Base-by-base conservation (phyloP, 1,140 invertebrate genomes). In the Agraylea sexmaculata region DNA sequence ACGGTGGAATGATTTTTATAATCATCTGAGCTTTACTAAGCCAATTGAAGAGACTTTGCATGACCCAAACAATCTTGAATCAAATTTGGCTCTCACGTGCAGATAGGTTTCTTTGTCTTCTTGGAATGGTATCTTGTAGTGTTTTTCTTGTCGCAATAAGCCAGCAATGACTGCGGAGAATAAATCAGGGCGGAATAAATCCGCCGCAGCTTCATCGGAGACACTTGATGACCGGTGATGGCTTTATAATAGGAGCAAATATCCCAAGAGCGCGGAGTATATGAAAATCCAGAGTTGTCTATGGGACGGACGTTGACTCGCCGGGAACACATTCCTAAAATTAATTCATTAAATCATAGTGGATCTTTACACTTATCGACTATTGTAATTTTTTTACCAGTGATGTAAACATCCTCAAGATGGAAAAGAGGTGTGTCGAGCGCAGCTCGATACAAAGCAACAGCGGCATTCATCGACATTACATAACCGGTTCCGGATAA, bases 371-470 rank as follows among this genome's bases (percentile, higher is more conserved):
- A 15, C 19, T 25, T 22, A 37, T 31, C 17, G 15, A 31, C 16
- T 34, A 36, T 21, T 10, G 13, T 36, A 15, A 36, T 11, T 6
- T 19, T 19, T 5, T 33, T 50, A 73, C 87, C 88, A 4, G 87
- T 91, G 11, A 90, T 73, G 55, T 80, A 92, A 32, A 91, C 79
- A 55, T 91, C 88, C 56, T 92, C 88, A 15, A 88, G 57, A 53
- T 87, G 80, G 44, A 88, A 72, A 22, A 85, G 64, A 5, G 75
- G 73, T 8, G 77, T 83, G 28, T 60, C 59, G 1, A 87, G 53
- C 1, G 85, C 77, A 11, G 77, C 72, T 15, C 72, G 55, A 53
- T 83, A 87, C 6, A 91, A 62, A 41, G 68, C 74, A 16, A 53
- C 52, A 5, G 76, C 78, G 1, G 83, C 69, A 52, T 77, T 74